phyloP scores from a whole-genome alignment of 2,888 invertebrate genomes.

The Cryptus viduatorius region DNA sequence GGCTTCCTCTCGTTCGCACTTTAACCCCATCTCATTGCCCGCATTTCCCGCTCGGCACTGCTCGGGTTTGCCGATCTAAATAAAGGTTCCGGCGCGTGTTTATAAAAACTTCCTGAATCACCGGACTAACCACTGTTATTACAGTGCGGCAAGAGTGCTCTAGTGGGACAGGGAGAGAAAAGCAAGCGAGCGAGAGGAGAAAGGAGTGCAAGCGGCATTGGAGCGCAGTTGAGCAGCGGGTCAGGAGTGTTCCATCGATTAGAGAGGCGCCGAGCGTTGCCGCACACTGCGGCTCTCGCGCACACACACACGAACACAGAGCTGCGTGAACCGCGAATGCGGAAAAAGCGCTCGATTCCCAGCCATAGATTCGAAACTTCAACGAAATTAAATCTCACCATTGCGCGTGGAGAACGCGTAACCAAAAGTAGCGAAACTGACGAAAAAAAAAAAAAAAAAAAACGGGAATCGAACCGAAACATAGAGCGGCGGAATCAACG shows the following conservation, averaged over 20 bases:
- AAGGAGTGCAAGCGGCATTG: constrained; percentile 11
- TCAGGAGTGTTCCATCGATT: constrained; percentile 48
- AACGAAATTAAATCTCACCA: neutral
- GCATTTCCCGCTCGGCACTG: constrained; percentile 16
- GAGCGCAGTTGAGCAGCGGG: constrained; percentile 30
- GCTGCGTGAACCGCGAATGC: constrained; percentile 2
- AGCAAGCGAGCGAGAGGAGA: neutral
- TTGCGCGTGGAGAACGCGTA: neutral
- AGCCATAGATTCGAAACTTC: neutral
- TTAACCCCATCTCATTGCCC: constrained; percentile 15
- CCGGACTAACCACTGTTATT: constrained; percentile 54
- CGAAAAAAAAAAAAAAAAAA: no score
- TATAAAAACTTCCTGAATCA: constrained; percentile 54
- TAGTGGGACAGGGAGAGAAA: neutral
- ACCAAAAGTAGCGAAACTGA: neutral
- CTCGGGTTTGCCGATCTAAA: constrained; percentile 31
- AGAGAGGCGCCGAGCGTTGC: neutral
- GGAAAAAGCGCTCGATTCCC: constrained; percentile 6
- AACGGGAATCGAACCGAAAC: neutral
- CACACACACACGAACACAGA: neutral
- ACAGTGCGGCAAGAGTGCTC: constrained; percentile 15
- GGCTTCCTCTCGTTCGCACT: constrained; percentile 24
- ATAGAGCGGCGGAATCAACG: neutral
- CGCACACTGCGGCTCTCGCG: neutral
- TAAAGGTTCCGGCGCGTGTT: constrained; percentile 47